Evolutionary conservation across 1,140 invertebrate species (phyloP).

Genomic region (Dermatophagoides farinae): DNA sequence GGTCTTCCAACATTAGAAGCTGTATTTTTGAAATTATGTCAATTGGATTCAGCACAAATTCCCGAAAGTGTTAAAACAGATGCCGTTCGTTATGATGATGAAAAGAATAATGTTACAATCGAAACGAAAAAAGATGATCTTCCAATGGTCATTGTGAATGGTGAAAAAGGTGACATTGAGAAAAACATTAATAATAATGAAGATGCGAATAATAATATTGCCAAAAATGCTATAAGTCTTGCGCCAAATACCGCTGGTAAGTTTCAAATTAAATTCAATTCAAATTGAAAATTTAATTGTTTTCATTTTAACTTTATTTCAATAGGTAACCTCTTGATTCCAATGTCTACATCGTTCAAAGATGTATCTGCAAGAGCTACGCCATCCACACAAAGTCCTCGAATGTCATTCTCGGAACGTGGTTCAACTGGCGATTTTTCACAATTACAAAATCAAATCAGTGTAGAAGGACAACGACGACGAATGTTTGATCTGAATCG

Average conservation of each 20-base stretch:
- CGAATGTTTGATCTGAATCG: conserved; percentile 6
- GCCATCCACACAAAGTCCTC: conserved; percentile 4
- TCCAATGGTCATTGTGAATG: neutral
- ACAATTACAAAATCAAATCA: neutral
- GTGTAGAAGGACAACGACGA: neutral
- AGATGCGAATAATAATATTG: too few relatives aligned
- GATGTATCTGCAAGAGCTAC: conserved; percentile 9
- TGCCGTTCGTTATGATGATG: neutral
- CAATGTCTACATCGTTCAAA: conserved; percentile 7
- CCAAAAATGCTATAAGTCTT: too few relatives aligned
- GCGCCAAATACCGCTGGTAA: too few relatives aligned
- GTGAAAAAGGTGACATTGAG: neutral
- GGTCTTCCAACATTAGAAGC: conserved; percentile 39
- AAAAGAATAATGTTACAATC: neutral
- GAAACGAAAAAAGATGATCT: conserved; percentile 3
- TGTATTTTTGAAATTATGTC: conserved; percentile 67
- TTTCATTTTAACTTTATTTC: neutral
- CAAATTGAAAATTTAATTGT: neutral
- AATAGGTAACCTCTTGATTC: conserved; percentile 5
- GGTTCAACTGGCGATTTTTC: neutral
- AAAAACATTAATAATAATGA: neutral
- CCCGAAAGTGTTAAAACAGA: conserved; percentile 8
- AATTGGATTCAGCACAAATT: conserved; percentile 30
- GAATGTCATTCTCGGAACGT: conserved; percentile 8
- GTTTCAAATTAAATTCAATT: too few relatives aligned